These are phyloP conservation scores for Philotrypesis tridentata DNA, from an alignment of 1,140 invertebrate genomes.

Conservation along the genomic window DNA sequence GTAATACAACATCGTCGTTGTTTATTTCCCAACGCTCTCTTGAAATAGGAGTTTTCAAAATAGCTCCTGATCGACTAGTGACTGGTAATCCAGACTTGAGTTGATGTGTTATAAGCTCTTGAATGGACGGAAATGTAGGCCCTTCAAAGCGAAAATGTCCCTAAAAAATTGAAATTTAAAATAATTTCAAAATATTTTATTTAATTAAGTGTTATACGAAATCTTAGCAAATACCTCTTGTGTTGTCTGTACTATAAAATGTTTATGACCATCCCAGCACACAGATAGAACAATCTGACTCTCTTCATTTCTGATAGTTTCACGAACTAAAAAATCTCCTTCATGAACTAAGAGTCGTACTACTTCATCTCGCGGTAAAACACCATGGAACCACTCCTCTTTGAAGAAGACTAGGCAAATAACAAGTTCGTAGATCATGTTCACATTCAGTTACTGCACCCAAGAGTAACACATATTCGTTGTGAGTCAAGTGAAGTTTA, in stretches of 20 bases:
- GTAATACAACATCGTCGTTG: slow-evolving; percentile 94
- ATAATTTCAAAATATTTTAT: no score
- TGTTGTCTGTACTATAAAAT: slow-evolving; percentile 98
- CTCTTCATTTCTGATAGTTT: slow-evolving; percentile 94
- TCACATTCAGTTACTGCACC: slow-evolving; percentile 92
- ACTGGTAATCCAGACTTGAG: slow-evolving; percentile 88
- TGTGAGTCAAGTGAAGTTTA: slow-evolving; percentile 92
- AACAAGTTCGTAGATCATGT: slow-evolving; percentile 86
- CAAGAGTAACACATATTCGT: slow-evolving; percentile 94
- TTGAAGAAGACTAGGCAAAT: slow-evolving; percentile 89
- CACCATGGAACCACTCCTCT: slow-evolving; percentile 98
- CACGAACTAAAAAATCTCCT: slow-evolving; percentile 95
- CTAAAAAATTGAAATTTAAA: slow-evolving; percentile 72
- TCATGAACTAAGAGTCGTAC: slow-evolving; percentile 90
- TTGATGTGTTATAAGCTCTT: slow-evolving; percentile 92
- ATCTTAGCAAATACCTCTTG: slow-evolving; percentile 78
- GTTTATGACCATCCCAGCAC: slow-evolving; percentile 95
- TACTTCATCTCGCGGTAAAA: slow-evolving; percentile 95
- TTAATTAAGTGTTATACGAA: no score
- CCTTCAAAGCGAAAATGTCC: slow-evolving; percentile 96
- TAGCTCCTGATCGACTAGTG: slow-evolving; percentile 92
- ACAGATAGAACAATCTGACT: slow-evolving; percentile 95
- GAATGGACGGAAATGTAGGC: slow-evolving; percentile 92
- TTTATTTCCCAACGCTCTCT: slow-evolving; percentile 97
- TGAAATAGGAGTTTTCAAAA: slow-evolving; percentile 89